Evolutionary conservation across 2,113 vertebrate species (phyloP).

Genomic region (Salminus brasiliensis): DNA sequence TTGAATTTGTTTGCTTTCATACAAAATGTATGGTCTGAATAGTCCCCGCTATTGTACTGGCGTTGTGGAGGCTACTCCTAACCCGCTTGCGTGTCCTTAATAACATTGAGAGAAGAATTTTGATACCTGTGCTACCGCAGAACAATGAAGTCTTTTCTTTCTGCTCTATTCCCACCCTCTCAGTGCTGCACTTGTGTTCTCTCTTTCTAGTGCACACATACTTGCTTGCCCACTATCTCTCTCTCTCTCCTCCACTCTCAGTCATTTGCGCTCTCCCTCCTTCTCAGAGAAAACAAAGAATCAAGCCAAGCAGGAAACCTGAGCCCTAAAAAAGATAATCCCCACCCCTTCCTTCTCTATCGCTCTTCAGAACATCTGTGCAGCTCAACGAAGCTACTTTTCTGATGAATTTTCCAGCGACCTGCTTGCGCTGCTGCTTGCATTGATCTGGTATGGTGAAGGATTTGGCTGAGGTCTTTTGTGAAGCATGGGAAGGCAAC

Average conservation of each 20-base stretch:
- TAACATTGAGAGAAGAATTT: background rate
- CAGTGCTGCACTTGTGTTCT: background rate
- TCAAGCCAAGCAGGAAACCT: constrained; percentile 70
- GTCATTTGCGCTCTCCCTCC: constrained; percentile 6
- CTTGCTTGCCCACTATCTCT: background rate
- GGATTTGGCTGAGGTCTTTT: background rate
- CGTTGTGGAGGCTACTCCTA: no score
- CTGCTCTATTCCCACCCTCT: constrained; percentile 4
- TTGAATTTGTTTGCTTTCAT: background rate
- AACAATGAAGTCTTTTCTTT: constrained; percentile 42
- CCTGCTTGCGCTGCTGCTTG: background rate
- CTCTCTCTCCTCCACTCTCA: background rate
- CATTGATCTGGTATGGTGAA: background rate
- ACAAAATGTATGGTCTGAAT: background rate
- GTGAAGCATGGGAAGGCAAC: constrained; percentile 76
- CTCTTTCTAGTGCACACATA: constrained; percentile 5
- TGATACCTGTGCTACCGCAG: constrained; percentile 4
- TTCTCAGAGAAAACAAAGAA: constrained; percentile 52
- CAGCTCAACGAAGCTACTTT: constrained; percentile 1
- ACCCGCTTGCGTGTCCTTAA: background rate
- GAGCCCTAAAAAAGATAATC: constrained; percentile 52
- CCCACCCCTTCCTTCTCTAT: constrained; percentile 61
- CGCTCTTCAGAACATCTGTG: constrained; percentile 45
- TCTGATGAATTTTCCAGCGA: background rate
- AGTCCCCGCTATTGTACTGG: background rate